These are phyloP conservation scores for Cepaea nemoralis DNA, from an alignment of 1,140 invertebrate genomes.

Conservation along the genomic window DNA sequence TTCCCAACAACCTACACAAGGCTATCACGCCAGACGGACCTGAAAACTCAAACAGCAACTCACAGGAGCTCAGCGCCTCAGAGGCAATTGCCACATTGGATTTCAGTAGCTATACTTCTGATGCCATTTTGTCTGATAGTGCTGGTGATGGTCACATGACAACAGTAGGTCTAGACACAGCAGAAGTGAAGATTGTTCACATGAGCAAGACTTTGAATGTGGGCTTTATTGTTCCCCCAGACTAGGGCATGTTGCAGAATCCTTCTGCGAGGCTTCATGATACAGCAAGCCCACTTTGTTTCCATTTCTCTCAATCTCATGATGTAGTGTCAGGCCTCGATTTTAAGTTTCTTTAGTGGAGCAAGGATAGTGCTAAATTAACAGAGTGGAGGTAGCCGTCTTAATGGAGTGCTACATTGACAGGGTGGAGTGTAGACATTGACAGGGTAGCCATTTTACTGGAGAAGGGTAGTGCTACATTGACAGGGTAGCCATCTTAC, in stretches of 20 bases:
- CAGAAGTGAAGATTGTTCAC: conserved; percentile 13
- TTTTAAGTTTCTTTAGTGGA: too few species aligned
- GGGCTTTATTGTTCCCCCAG: conserved; percentile 24
- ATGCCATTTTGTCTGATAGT: not conserved
- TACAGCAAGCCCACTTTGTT: too few species aligned
- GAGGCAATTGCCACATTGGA: not conserved
- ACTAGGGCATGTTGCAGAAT: not conserved
- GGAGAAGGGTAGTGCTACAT: too few species aligned
- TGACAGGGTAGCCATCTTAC: too few species aligned
- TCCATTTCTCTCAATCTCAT: too few species aligned
- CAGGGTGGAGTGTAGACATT: too few species aligned
- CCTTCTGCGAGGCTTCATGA: too few species aligned
- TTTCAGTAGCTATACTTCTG: not conserved
- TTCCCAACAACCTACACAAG: not conserved
- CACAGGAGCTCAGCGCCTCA: not conserved
- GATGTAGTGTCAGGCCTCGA: too few species aligned
- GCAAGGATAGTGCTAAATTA: too few species aligned
- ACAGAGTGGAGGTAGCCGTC: too few species aligned
- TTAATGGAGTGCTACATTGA: too few species aligned
- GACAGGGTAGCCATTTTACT: too few species aligned
- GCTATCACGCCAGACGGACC: not conserved
- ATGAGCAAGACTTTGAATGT: conserved; percentile 29
- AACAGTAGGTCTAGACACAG: not conserved
- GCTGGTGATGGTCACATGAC: not conserved
- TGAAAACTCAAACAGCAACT: not conserved